Evolutionary conservation across 2,888 invertebrate genomes (phyloP), one percentile per base, ranked within the genome.

Genomic region (Lasiommata megera): DNA sequence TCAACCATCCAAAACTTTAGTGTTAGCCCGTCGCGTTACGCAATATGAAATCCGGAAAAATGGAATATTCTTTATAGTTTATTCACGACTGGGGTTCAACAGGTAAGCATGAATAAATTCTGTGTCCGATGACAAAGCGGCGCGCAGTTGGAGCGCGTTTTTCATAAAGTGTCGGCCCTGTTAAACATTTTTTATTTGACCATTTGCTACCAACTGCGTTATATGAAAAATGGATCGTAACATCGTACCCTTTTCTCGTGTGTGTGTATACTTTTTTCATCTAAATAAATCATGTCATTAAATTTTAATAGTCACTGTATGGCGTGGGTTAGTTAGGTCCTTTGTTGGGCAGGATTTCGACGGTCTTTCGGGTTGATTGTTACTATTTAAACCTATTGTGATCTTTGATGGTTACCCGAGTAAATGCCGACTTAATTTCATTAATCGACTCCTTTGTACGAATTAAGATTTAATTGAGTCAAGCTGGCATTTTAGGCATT

Each of bases 141-240:
- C 81, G 70, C 85, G 69, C 82, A 74, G 80, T 71, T 72, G 79
- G 82, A 79, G 76, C 69, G 75, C 82, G 84, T 89, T 90, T 89
- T 90, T 89, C 89, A 88, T 86, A 88, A 88, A 88, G 88, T 84
- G 88, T 85, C 90, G 88, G 90, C 69, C 70, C 82, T 81, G 84
- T 88, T 86, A 82, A 84, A 84, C 83, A 88, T 88, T 88, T 90
- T 90, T 90, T 90, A 89, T 88, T 84, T 80, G 84, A 76, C 85
- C 88, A 88, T 90, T 90, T 88, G 90, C 90, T 90, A 90, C 90
- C 89, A 90, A 90, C 90, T 89, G 90, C 89, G 90, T 87, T 83
- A 77, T 87, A 88, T 90, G 90, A 90, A 89, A 90, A 89, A 90
- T 90, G 87, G 84, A 85, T 86, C 85, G 85, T 86, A 85, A 87